These are phyloP conservation scores for Axinella damicornis DNA, from an alignment of 37 sponge, comb jelly and placozoan genomes.

Conservation along the genomic window DNA sequence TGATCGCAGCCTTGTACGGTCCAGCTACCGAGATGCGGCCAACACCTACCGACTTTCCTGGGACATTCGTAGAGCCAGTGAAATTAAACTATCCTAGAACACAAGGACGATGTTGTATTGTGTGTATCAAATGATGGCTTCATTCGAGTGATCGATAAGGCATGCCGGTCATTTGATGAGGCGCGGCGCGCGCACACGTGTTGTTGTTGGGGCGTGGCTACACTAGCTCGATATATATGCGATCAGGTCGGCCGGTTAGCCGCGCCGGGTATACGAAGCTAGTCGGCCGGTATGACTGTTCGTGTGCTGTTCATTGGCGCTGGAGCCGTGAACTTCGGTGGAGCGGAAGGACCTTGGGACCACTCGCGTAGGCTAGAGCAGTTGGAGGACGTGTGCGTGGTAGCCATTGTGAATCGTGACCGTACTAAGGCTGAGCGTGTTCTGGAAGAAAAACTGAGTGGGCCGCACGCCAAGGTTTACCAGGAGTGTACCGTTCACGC, in stretches of 20 bases:
- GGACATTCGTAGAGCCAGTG: conserved; percentile 63
- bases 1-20: conserved; percentile 33
- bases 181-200: too few species aligned
- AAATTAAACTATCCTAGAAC: not conserved
- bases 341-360: conserved; percentile 88
- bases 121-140: too few species aligned
- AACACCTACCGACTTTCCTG: conserved; percentile 84
- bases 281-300: too few species aligned
- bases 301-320: conserved; percentile 77
- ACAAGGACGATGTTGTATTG: too few species aligned
- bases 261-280: too few species aligned
- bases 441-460: conserved; percentile 54
- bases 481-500: conserved; percentile 52
- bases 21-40: conserved; percentile 74
- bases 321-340: conserved; percentile 91
- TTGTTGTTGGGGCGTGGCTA: too few species aligned
- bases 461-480: conserved; percentile 55
- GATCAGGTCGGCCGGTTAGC: too few species aligned
- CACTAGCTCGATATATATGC: too few species aligned
- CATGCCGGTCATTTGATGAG: too few species aligned
- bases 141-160: too few species aligned
- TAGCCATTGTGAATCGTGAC: conserved; percentile 79
- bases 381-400: conserved; percentile 68
- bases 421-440: conserved; percentile 53
- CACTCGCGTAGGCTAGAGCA: conserved; percentile 80